Evolutionary conservation across 2,113 vertebrate species (phyloP).

Genomic region (Crotalus horridus): DNA sequence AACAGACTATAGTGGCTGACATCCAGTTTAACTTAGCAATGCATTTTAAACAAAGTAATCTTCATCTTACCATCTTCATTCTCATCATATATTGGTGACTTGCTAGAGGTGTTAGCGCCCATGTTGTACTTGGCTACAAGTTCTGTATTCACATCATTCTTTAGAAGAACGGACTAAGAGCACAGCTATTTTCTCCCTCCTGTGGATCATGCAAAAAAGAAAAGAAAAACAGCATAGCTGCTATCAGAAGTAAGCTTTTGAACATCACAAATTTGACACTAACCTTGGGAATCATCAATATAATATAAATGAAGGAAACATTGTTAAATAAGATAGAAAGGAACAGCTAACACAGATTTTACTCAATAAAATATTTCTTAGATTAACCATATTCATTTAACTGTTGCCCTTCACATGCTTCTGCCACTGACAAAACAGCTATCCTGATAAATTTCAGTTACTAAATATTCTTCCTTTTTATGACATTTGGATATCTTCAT

Average conservation of each 20-base stretch:
- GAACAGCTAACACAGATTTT: background rate
- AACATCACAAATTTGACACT: background rate
- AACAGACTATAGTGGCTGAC: background rate
- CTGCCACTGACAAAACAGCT: background rate
- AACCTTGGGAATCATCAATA: background rate
- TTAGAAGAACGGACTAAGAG: background rate
- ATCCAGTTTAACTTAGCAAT: background rate
- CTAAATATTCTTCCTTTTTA: background rate
- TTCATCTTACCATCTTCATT: constrained; percentile 82
- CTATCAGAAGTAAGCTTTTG: background rate
- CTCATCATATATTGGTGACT: constrained; percentile 69
- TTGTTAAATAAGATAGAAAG: background rate
- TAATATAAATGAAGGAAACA: background rate
- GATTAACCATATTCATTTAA: background rate
- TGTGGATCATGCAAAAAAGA: constrained; percentile 25
- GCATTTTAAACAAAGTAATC: background rate
- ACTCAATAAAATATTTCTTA: background rate
- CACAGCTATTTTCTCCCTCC: accelerated
- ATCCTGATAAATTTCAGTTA: background rate
- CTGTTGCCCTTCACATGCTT: background rate
- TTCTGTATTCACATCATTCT: constrained; percentile 20
- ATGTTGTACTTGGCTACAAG: constrained; percentile 63
- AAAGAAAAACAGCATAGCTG: background rate
- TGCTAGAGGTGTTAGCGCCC: constrained; percentile 92
- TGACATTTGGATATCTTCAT: background rate